Evolutionary conservation across 2,888 invertebrate species (phyloP), one percentile per base, ranked within the genome.

Genomic region (Drosophila differens): DNA sequence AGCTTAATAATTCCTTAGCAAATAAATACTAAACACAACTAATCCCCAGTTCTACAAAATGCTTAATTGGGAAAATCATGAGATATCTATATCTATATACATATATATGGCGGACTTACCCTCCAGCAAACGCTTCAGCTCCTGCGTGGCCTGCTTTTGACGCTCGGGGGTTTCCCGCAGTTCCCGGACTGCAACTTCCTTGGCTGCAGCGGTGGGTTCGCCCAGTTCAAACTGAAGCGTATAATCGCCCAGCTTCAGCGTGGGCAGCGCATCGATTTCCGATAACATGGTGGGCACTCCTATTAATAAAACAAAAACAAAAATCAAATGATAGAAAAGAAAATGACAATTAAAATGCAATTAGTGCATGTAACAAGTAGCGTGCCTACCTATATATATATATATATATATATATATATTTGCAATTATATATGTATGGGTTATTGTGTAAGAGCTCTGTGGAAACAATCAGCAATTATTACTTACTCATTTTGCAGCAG

Each of bases 221-320:
- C 95, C 95, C 67, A 97, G 92, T 90, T 97, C 97, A 81, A 97
- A 95, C 76, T 92, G 81, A 33, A 94, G 74, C 54, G 74, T 85
- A 39, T 73, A 92, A 81, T 95, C 95, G 2, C 96, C 97, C 51
- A 97, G 93, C 92, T 96, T 95, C 44, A 97, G 93, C 2, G 94
- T 94, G 10, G 97, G 97, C 74, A 97, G 89, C 79, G 95, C 94
- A 25, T 95, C 95, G 90, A 96, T 93, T 62, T 96, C 95, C 52
- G 97, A 96, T 91, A 97, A 93, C 96, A 97, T 96, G 69, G 95
- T 96, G 82, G 95, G 95, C 70, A 95, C 94, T 93, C 95, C 96
- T 96, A 70, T 37, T 12, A 19, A 25, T 16, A 19, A 12, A 37
- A 28, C 3, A 3, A 32, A 28, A 44, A 33, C 19, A 25, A 2